Percentiles rank a stretch among this genome's conserved stretches.
Evolutionary conservation across 2,113 vertebrate species (phyloP).

Genomic region (Lepidothrix coronata): DNA sequence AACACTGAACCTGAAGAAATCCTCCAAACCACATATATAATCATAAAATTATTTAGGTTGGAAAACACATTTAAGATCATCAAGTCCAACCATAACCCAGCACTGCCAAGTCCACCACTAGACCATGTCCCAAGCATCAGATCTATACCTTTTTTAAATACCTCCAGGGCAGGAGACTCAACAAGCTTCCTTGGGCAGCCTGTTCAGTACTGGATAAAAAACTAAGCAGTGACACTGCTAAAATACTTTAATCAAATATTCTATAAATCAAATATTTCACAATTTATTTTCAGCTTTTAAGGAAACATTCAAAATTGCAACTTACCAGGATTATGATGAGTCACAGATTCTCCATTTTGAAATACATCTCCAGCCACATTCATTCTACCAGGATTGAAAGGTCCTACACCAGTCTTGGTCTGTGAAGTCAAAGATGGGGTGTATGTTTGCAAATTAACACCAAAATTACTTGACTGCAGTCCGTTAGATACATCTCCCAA

Average conservation of each 20-base stretch:
- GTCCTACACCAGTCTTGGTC: slow-evolving; percentile 83
- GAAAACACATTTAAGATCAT: neutral
- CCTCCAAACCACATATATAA: neutral
- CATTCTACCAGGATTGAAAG: slow-evolving; percentile 94
- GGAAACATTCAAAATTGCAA: neutral
- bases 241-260: neutral
- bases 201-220: neutral
- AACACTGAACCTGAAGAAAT: neutral
- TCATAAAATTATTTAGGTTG: neutral
- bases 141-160: neutral
- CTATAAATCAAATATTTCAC: neutral
- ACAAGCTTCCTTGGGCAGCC: neutral
- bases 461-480: slow-evolving; percentile 91
- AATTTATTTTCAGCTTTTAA: neutral
- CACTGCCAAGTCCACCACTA: neutral
- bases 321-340: slow-evolving; percentile 91
- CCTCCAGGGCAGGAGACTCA: neutral
- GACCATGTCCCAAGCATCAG: neutral
- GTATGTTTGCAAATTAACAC: slow-evolving; percentile 86
- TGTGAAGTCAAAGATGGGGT: slow-evolving; percentile 83
- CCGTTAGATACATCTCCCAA: slow-evolving; percentile 86
- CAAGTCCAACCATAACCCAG: neutral
- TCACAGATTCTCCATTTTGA: slow-evolving; percentile 91
- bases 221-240: neutral
- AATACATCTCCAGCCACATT: slow-evolving; percentile 85